Evolutionary conservation across 2,888 invertebrate species (phyloP), one percentile per base, ranked within the genome.

Genomic region (Machimus rusticus): DNA sequence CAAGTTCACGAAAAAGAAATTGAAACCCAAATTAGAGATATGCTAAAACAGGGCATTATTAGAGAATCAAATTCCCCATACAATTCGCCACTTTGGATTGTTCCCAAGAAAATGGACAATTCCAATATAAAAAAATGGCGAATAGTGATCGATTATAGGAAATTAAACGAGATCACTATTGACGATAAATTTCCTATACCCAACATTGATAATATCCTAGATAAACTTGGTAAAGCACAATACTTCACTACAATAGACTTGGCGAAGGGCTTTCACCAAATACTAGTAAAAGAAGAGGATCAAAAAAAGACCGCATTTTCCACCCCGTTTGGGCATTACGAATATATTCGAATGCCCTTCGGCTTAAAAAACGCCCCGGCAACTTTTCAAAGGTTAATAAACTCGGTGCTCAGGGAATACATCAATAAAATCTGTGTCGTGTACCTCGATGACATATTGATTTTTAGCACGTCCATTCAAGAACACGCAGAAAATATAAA

Each of bases 391-490:
- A 28, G 76, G 12, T 31, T 76, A 28, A 76, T 76, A 5, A 76
- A 76, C n/a, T 76, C 76, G 28, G 76, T 76, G 12, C 31, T 76
- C 28, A 31, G 37, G 9, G 86, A 89, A 5, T 86, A 43, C 55
- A 86, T 88, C 9, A 88, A 88, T 76, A 89, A 86, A 85, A 88
- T 87, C 5, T 87, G 87, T 76, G 86, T 88, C 2, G 85, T 88
- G 2, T 37, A 39, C n/a, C 14, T 78, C 1, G 28, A 74, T 14
- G 43, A 78, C 76, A 88, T 89, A 28, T 39, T 89, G 12, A 66
- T 89, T 0, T 89, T 89, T 16, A 77, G 74, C 89, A 28, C 88
- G 88, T 78, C 43, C 12, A 43, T 43, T 14, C 12, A 43, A 14
- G 43, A 43, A 43, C 43, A 43, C 43, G 43, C 14, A 43, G 14